Evolutionary conservation across 2,888 invertebrate genomes (phyloP).

Genomic region (Lasioglossum vierecki): DNA sequence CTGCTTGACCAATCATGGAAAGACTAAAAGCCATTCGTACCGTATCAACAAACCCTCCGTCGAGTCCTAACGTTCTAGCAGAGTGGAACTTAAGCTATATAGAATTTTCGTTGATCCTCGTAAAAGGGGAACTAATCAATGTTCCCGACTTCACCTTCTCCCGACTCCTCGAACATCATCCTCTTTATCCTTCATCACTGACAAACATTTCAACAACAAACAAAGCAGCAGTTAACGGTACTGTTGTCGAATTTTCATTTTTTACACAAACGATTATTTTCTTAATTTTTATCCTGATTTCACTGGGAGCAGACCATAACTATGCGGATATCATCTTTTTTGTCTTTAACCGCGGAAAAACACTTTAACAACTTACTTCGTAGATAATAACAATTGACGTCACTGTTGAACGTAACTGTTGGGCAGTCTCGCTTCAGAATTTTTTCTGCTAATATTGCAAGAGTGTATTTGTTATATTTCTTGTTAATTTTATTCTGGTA

Average conservation of each 20-base stretch:
- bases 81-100: conserved; percentile 68
- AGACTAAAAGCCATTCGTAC: conserved; percentile 78
- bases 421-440: too few species aligned
- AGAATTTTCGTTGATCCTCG: conserved; percentile 69
- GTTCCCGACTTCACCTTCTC: conserved; percentile 53
- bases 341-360: too few species aligned
- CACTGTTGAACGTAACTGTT: too few species aligned
- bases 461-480: too few species aligned
- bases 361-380: too few species aligned
- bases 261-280: not conserved
- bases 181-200: conserved; percentile 7
- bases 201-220: not conserved
- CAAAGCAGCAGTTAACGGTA: not conserved
- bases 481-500: too few species aligned
- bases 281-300: not conserved
- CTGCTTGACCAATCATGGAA: conserved; percentile 77
- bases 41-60: conserved; percentile 65
- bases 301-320: too few species aligned
- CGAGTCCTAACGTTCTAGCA: conserved; percentile 60
- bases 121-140: conserved; percentile 66
- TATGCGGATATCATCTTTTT: too few species aligned
- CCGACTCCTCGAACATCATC: conserved; percentile 35
- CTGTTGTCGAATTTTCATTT: not conserved
- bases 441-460: too few species aligned
- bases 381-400: too few species aligned